Evolutionary conservation across 2,888 invertebrate genomes (phyloP).

Genomic region (Acronicta psi): DNA sequence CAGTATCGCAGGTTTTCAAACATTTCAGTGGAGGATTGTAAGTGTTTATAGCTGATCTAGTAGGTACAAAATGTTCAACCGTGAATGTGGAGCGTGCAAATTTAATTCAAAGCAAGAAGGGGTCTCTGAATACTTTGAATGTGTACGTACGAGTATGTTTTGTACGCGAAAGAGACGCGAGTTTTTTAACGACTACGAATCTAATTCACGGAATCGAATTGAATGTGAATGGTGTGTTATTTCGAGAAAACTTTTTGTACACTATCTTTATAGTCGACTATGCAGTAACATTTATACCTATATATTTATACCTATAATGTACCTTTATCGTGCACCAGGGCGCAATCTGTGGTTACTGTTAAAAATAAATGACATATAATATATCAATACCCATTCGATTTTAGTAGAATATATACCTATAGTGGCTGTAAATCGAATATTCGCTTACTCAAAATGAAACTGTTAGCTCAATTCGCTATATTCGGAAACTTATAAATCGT

Average conservation of each 20-base stretch:
- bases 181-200: constrained; percentile 10
- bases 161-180: constrained; percentile 8
- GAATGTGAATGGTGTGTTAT: not conserved
- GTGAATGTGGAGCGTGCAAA: constrained; percentile 32
- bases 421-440: no score
- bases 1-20: constrained; percentile 5
- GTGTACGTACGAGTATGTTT: constrained; percentile 26
- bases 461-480: not conserved
- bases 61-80: constrained; percentile 14
- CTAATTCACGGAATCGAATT: constrained; percentile 6
- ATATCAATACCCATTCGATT: no score
- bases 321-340: no score
- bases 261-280: no score
- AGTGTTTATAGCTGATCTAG: constrained; percentile 11
- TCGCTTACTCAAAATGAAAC: not conserved
- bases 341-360: no score
- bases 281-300: no score
- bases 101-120: constrained; percentile 44
- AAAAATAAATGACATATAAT: no score
- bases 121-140: constrained; percentile 19
- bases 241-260: no score
- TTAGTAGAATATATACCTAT: no score
- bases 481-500: constrained; percentile 2
- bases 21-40: constrained; percentile 7
- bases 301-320: no score